These are phyloP conservation scores for Simalia tracyae DNA, from an alignment of 2,797 vertebrate species.

Conservation along the genomic window DNA sequence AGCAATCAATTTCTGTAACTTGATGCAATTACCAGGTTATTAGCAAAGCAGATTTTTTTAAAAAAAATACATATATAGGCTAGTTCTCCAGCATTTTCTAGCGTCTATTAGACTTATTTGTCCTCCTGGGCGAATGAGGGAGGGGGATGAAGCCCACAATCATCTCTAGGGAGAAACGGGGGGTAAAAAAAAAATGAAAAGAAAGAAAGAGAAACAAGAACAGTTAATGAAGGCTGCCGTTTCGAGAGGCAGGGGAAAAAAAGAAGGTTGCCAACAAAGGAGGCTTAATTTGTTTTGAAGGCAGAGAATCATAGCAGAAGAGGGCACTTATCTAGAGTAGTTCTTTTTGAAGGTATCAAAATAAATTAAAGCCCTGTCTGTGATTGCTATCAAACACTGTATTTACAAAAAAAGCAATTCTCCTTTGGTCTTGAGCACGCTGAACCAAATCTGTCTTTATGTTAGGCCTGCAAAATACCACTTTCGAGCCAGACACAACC, in stretches of 20 bases:
- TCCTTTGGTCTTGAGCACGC: too few relatives aligned
- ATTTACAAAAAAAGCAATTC: conserved; percentile 22
- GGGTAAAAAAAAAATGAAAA: too few relatives aligned
- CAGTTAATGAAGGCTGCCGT: background rate
- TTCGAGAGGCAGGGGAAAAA: background rate
- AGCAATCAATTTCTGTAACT: background rate
- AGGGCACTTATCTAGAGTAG: background rate
- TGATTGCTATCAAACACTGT: conserved; percentile 14
- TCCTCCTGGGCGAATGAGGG: background rate
- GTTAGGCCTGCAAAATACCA: background rate
- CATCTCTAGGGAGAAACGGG: background rate
- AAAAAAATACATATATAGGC: background rate
- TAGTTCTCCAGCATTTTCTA: background rate
- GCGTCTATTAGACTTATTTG: background rate
- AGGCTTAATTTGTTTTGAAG: conserved; percentile 25
- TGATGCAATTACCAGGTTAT: background rate
- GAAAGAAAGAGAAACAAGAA: background rate
- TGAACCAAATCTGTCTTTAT: background rate
- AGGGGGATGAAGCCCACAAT: background rate
- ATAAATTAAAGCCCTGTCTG: conserved; percentile 24
- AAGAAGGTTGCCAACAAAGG: background rate
- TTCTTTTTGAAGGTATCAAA: background rate
- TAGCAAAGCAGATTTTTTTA: background rate
- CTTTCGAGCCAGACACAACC: too few relatives aligned
- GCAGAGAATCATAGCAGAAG: background rate